Base-by-base conservation (phyloP, 2,113 vertebrate genomes). In the Amia ocellicauda region DNA sequence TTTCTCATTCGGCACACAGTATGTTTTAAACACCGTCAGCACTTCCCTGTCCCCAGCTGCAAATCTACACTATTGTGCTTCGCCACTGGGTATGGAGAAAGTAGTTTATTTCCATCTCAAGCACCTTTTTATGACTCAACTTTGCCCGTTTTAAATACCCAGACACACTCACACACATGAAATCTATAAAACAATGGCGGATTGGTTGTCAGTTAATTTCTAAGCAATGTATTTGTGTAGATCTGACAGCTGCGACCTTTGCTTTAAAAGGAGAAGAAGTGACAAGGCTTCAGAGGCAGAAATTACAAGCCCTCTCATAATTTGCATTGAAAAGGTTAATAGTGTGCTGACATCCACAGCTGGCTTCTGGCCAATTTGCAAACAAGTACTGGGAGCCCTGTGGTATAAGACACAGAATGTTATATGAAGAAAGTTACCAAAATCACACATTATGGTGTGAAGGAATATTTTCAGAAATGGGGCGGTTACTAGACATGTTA, bases 281-380 rank as follows among this genome's bases (percentile, higher is more conserved):
- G 19, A 36, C 26, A 55, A 58, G 11, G 31, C 31, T 36, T 36
- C 31, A 36, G 31, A 36, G 2, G n/a, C n/a, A 29, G 47, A 26
- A 66, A 58, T 58, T 14, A 50, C 26, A 55, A 58, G 19, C 19
- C 24, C 45, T 36, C 17, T 31, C 8, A 28, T 50, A 19, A 66
- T 58, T 58, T 66, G 55, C 63, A 66, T 58, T 66, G 40, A 36
- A 41, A 66, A 58, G 63, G 63, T 66, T 58, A 64, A 8, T n/a
- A 9, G 53, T 43, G 45, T 19, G 31, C 23, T 27, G 8, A 2
- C 28, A 63, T 31, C 28, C 31, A 28, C 23, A 7, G 40, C 23
- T 24, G 26, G 27, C 26, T 11, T 54, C n/a, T 29, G 19, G 20
- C 45, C 43, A 50, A 17, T 24, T 19, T 36, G 28, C 20, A 9